Percentiles rank a stretch among this genome's conserved stretches.
phyloP scores from a whole-genome alignment of 2,888 invertebrate genomes.

The Lepidonotus clava region DNA sequence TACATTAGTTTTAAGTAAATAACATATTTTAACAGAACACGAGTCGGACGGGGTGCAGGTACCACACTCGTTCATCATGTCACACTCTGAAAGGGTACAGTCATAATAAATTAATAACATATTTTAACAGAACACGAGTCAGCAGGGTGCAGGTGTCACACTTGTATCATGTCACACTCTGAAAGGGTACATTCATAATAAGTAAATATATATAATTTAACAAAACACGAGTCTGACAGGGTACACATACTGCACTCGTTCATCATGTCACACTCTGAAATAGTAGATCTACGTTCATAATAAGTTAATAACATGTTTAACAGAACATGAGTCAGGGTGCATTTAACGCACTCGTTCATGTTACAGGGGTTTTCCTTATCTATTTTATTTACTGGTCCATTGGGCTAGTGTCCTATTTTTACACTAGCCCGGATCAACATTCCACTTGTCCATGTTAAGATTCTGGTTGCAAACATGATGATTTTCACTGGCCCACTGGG shows the following conservation, averaged over 20 bases:
- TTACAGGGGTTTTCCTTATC: no score
- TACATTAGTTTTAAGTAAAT: conserved; percentile 3
- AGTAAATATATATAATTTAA: not conserved
- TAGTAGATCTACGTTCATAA: conserved; percentile 39
- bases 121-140: conserved; percentile 73
- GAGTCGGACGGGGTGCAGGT: conserved; percentile 77
- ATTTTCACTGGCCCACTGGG: no score
- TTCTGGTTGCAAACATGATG: no score
- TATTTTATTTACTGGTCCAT: no score
- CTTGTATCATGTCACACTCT: conserved; percentile 79
- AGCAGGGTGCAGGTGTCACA: conserved; percentile 80
- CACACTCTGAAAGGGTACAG: conserved; percentile 77
- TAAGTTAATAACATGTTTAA: not conserved
- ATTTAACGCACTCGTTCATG: conserved; percentile 80
- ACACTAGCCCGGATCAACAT: no score
- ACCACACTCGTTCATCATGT: conserved; percentile 78
- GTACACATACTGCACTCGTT: conserved; percentile 80
- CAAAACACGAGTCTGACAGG: conserved; percentile 75
- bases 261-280: conserved; percentile 78
- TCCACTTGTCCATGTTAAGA: no score
- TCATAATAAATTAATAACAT: not conserved
- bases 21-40: conserved; percentile 71
- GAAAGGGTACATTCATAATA: conserved; percentile 58
- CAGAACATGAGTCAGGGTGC: conserved; percentile 78
- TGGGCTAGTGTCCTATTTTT: no score